These are phyloP conservation scores for Nasonia vitripennis DNA, from an alignment of 1,140 invertebrate genomes.

Conservation along the genomic window DNA sequence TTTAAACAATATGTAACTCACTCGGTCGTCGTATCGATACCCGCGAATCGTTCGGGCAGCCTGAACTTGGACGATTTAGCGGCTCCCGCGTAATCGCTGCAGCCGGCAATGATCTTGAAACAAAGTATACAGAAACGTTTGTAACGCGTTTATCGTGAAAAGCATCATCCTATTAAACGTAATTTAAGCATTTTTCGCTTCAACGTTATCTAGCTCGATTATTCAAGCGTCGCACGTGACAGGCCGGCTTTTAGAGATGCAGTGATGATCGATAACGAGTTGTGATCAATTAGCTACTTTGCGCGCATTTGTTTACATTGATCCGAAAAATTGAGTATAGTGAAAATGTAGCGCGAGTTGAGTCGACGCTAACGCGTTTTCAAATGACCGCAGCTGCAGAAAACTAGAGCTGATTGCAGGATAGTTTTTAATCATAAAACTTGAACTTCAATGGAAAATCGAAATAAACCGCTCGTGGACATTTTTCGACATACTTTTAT, in stretches of 20 bases:
- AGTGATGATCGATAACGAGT: not conserved
- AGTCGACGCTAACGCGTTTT: too few relatives aligned
- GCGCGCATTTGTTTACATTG: not conserved
- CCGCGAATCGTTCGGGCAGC: not conserved
- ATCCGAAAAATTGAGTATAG: not conserved
- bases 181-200: not conserved
- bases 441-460: too few relatives aligned
- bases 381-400: too few relatives aligned
- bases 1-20: not conserved
- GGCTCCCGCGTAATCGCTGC: not conserved
- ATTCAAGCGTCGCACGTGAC: not conserved
- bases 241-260: not conserved
- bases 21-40: not conserved
- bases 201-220: not conserved
- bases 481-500: too few relatives aligned
- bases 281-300: not conserved
- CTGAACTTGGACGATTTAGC: constrained; percentile 29
- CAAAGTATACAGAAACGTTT: not conserved
- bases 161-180: not conserved
- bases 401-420: too few relatives aligned
- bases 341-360: too few relatives aligned
- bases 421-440: too few relatives aligned
- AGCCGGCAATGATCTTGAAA: too few relatives aligned
- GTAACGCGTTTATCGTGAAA: not conserved
- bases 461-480: too few relatives aligned